Conservation (phyloP, 1,140 invertebrate genomes). For the Lepidurus packardi region DNA sequence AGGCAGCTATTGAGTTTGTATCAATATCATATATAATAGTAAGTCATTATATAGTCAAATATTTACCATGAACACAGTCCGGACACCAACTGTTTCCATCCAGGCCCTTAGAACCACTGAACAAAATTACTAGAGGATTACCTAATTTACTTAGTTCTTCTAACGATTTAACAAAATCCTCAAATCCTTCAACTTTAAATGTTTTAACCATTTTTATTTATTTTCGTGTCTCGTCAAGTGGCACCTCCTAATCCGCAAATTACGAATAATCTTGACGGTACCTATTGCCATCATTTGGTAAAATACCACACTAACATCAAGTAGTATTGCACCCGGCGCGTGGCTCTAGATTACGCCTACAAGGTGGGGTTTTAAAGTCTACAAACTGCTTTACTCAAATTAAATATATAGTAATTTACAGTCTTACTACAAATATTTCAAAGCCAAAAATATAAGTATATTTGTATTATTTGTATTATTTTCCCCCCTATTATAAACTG, state of each 20-base stretch:
- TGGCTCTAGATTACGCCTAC: not conserved
- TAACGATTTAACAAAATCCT: slow-evolving; percentile 37
- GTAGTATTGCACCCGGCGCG: too few species aligned
- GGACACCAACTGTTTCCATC: slow-evolving; percentile 47
- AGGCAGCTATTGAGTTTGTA: too few species aligned
- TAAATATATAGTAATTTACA: not conserved
- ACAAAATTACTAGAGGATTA: slow-evolving; percentile 44
- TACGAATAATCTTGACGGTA: too few species aligned
- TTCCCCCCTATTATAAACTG: not conserved
- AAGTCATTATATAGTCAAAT: not conserved
- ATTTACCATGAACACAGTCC: slow-evolving; percentile 44
- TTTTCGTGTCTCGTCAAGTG: too few species aligned
- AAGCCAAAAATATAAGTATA: not conserved
- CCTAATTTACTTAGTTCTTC: slow-evolving; percentile 34
- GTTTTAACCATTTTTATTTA: slow-evolving; percentile 38
- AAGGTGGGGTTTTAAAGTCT: not conserved
- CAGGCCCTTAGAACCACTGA: slow-evolving; percentile 43
- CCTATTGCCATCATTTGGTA: too few species aligned
- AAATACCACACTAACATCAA: too few species aligned
- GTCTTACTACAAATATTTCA: not conserved
- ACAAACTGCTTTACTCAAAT: not conserved
- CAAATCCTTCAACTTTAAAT: slow-evolving; percentile 38
- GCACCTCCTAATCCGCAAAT: too few species aligned
- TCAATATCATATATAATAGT: too few species aligned
- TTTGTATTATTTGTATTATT: not conserved